Evolutionary conservation across 2,888 invertebrate genomes (phyloP), one percentile per base, ranked within the genome.

Genomic region (Dusona sp.): DNA sequence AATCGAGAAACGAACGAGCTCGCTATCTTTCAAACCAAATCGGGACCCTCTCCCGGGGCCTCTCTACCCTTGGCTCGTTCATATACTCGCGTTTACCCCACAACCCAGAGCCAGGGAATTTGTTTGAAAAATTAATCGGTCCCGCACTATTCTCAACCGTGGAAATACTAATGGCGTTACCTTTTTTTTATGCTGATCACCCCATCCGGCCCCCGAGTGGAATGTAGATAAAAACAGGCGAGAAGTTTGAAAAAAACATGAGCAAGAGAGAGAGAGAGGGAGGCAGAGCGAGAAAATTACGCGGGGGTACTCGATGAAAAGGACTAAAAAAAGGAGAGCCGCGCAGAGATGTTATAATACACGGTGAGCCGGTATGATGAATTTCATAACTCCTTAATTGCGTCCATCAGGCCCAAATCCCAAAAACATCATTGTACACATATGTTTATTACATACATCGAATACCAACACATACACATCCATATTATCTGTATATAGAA

Each of bases 121-220:
- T 74, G 57, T 91, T 91, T 90, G 90, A 91, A 91, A 92, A 92
- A 92, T 92, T 90, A 91, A 92, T 92, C 92, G 90, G 79, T 87
- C 82, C 61, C 77, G 36, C 77, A 84, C 82, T 87, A 87, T 88
- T 65, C 54, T 65, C 61, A 65, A 78, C 87, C 89, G 87, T 88
- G 89, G 88, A 90, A 91, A 90, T 88, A 90, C 88, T 91, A 91
- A 91, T 91, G 80, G 77, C 79, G 67, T 80, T 51, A 51, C 67
- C 73, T 65, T 73, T 83, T 85, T 83, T 83, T 48, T 67, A 29
- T 54, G 33, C 29, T 51, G 13, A 68, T n/a, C 33, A 38, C 70
- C 80, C 70, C 42, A 42, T 65, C 57, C 42, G 61, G 57, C 73
- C 83, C 16, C 75, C 42, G 25, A 65, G 48, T 16, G 36, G 29